Base-by-base conservation (phyloP, 2,113 vertebrate genomes). In the Motacilla tschutschensis region DNA sequence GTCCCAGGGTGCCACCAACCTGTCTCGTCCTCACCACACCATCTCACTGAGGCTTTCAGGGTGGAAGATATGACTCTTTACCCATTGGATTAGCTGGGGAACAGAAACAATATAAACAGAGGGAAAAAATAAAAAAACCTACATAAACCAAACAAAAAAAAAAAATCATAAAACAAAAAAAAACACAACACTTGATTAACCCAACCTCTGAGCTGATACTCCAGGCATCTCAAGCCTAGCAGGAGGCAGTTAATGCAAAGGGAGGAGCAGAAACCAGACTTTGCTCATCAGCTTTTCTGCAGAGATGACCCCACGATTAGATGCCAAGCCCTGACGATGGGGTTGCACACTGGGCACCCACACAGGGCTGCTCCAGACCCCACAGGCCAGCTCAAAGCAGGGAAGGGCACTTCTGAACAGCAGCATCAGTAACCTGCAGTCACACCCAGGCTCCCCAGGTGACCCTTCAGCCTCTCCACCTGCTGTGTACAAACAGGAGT, bases 401-500 rank as follows among this genome's bases (percentile, higher is more conserved):
- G 21, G 50, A 18, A 55, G 0, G 4, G 28, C 5, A 4, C 7
- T 33, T 33, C 65, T n/a, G 5, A 62, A 48, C 14, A 70, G 46
- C 11, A 2, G 26, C 66, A 65, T 6, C 51, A 60, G 46, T 11
- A 31, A 47, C 14, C 2, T 51, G 9, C 71, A 20, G 20, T 24
- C 3, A 0, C 48, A 31, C 7, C 14, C 1, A 0, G 0, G 0
- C 22, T 72, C 41, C 13, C n/a, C 3, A 0, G 20, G 48, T 40
- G 41, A 51, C 14, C 38, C 51, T 55, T 20, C 59, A 36, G 67
- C 36, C 57, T 73, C 63, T 31, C 24, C 51, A 29, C 6, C 14
- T 0, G 0, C 55, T 44, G 53, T 21, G 40, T 46, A 55, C 55
- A 40, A 46, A 16, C 3, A 1, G 40, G 21, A 77, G 28, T 0